These are phyloP conservation scores for Tetrao urogallus DNA, from an alignment of 2,113 vertebrate species.

Conservation along the genomic window DNA sequence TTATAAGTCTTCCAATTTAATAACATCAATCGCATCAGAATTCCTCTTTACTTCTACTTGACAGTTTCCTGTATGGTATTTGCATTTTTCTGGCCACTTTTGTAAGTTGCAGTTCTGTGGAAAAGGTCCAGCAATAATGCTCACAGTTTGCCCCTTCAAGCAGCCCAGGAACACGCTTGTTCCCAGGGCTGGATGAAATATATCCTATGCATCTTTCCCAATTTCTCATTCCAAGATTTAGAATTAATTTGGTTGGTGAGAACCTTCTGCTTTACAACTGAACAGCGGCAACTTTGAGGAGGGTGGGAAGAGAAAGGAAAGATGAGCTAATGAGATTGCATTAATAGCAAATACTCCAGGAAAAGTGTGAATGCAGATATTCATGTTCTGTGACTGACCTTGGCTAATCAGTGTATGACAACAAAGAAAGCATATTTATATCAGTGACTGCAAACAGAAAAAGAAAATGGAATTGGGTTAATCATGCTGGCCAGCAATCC, in stretches of 20 bases:
- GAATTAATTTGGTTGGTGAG: not conserved
- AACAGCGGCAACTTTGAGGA: not conserved
- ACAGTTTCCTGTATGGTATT: not conserved
- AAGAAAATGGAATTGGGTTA: not conserved
- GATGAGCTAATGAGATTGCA: not conserved
- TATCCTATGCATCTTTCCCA: not conserved
- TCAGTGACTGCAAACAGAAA: not conserved
- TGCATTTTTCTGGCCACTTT: not conserved
- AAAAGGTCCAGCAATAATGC: not conserved
- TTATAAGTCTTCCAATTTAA: not conserved
- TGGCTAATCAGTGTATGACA: not conserved
- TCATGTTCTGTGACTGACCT: not conserved
- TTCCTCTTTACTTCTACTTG: not conserved
- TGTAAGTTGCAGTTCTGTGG: not conserved
- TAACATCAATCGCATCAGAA: not conserved
- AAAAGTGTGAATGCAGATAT: not conserved
- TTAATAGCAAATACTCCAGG: not conserved
- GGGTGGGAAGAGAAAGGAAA: not conserved
- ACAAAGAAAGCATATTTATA: not conserved
- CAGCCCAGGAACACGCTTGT: not conserved
- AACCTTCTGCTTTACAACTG: slow-evolving; percentile 5
- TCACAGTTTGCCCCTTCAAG: not conserved
- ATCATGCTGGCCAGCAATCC: not conserved
- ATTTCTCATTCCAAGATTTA: not conserved
- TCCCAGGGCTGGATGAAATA: not conserved